Evolutionary conservation across 2,797 vertebrate genomes (phyloP).

Genomic region (Xyrichtys novacula): DNA sequence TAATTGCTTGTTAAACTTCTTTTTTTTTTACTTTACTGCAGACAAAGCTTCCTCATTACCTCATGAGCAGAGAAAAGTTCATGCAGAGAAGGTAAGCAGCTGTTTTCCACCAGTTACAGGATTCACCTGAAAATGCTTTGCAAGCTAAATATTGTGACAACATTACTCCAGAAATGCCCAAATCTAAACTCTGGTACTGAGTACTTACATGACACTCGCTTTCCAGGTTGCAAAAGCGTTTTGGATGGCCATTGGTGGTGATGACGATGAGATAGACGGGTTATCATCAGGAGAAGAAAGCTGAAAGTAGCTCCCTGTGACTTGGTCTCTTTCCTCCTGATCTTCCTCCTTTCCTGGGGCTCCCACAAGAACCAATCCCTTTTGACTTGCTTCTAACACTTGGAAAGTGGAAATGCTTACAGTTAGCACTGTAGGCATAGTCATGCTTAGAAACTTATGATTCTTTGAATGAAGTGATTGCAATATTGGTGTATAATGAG

Average conservation of each 20-base stretch:
- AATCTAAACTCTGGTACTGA: neutral
- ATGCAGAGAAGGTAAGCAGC: conserved; percentile 94
- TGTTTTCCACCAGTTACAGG: neutral
- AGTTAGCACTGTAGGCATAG: conserved; percentile 49
- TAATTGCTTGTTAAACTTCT: conserved; percentile 11
- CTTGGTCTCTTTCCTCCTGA: conserved; percentile 33
- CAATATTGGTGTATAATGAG: conserved; percentile 36
- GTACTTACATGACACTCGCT: conserved; percentile 22
- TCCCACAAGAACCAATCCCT: conserved; percentile 49
- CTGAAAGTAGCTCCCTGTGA: conserved; percentile 69
- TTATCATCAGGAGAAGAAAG: conserved; percentile 96
- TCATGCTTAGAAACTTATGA: conserved; percentile 49
- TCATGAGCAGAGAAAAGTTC: conserved; percentile 96
- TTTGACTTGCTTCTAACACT: conserved; percentile 44
- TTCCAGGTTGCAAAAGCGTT: conserved; percentile 97
- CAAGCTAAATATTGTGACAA: neutral
- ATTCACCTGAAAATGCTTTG: neutral
- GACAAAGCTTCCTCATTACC: conserved; percentile 97
- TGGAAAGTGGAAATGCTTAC: conserved; percentile 60
- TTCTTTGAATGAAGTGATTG: conserved; percentile 40
- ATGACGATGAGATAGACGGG: conserved; percentile 96
- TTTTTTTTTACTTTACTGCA: conserved; percentile 65
- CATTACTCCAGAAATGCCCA: neutral
- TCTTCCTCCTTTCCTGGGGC: conserved; percentile 50
- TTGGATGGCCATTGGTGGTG: conserved; percentile 99